Evolutionary conservation across 1,140 invertebrate genomes (phyloP), one percentile per base, ranked within the genome.

Genomic region (Aphelinus atriplicis): DNA sequence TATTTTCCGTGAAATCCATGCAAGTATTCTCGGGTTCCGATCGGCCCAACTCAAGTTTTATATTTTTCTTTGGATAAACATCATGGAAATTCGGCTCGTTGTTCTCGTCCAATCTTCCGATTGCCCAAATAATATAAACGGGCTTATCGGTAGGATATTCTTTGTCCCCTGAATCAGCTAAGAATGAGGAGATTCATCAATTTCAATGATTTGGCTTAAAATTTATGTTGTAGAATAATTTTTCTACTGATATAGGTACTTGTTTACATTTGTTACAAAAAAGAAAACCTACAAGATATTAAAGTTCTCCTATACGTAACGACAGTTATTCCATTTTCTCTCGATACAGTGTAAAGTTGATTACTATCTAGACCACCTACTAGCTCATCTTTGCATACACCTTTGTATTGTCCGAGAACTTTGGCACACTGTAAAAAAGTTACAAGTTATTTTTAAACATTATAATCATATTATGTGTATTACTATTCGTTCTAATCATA

Each of bases 11-110:
- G 80, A 95, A 95, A 69, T 92, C 88, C 76, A 93, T 90, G 80
- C 94, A 95, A 77, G 91, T 92, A 74, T 92, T 90, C 46, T 89
- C 85, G 1, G 91, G 89, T 76, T 93, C 90, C 56, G 90, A 90
- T 7, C 90, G 87, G 65, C 90, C 91, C 47, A 97, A 89, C 65
- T 94, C 89, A 4, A 97, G 84, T 74, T 89, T 87, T 0, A 94
- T 85, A 82, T 93, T 90, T 42, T 89, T 87, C 81, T 93, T 93
- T 9, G 94, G 94, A 87, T 95, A 96, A 66, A 93, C 81, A 67
- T 94, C 92, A 83, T 98, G 96, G 83, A 95, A 96, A 68, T 92
- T 91, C 0, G 96, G 96, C 81, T 96, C 93, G 58, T 92, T 92
- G 69, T 92, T 93, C 10, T 91, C 88, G 82, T 96, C 94, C 64